Evolutionary conservation across 1,140 invertebrate species (phyloP).

Genomic region (Samia ricini): DNA sequence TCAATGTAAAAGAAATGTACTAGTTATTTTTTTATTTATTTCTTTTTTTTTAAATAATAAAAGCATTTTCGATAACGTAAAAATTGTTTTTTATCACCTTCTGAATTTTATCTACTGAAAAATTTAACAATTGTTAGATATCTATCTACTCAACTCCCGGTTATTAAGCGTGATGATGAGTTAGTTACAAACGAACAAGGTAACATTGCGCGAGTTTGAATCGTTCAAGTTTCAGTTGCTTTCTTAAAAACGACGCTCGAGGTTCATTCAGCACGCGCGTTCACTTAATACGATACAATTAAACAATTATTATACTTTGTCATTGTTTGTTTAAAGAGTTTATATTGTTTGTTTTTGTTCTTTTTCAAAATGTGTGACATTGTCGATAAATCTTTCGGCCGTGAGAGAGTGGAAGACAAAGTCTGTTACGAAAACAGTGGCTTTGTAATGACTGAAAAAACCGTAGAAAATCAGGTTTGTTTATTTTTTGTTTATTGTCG

Average conservation of each 20-base stretch:
- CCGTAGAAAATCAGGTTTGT: conserved; percentile 31
- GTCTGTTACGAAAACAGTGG: conserved; percentile 35
- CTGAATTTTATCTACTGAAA: too few species aligned
- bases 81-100: too few species aligned
- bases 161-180: not conserved
- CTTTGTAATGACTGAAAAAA: conserved; percentile 40
- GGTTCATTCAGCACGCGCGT: conserved; percentile 1
- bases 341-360: not conserved
- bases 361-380: conserved; percentile 17
- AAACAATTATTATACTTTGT: not conserved
- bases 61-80: too few species aligned
- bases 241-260: not conserved
- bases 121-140: not conserved
- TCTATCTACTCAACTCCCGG: not conserved
- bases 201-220: not conserved
- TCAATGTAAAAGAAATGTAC: too few species aligned
- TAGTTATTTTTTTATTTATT: too few species aligned
- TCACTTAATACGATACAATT: not conserved
- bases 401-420: conserved; percentile 27
- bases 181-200: not conserved
- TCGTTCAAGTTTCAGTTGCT: not conserved
- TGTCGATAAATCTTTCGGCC: conserved; percentile 12
- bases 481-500: conserved; percentile 2
- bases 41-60: too few species aligned
- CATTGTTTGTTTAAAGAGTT: not conserved